phyloP scores from a whole-genome alignment of 2,888 invertebrate species.

The Silvanus unidentatus region DNA sequence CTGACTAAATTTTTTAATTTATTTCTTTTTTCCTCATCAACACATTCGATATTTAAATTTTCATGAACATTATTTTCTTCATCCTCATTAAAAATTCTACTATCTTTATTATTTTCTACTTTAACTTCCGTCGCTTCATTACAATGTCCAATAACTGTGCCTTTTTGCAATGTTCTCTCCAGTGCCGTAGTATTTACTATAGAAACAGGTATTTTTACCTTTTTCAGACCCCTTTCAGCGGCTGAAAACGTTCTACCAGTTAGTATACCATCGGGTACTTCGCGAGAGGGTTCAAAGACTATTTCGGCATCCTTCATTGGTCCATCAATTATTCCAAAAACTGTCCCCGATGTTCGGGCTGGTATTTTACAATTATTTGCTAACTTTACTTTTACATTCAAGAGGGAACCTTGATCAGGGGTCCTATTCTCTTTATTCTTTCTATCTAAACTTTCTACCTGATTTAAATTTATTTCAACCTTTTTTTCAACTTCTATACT shows the following conservation, averaged over 20 bases:
- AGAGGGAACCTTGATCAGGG: neutral
- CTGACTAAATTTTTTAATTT: constrained; percentile 5
- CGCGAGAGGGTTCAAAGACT: too few species aligned
- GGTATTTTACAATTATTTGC: too few species aligned
- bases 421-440: neutral
- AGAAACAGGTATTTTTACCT: neutral
- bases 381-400: too few species aligned
- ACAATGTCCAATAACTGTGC: neutral
- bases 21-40: neutral
- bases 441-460: too few species aligned
- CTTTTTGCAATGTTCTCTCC: neutral
- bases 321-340: too few species aligned
- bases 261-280: too few species aligned
- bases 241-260: too few species aligned
- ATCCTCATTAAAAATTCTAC: too few species aligned
- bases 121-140: neutral
- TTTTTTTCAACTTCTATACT: too few species aligned
- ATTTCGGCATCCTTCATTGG: too few species aligned
- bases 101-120: too few species aligned
- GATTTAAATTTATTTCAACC: neutral
- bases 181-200: neutral
- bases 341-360: neutral
- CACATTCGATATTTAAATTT: neutral
- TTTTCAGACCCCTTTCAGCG: neutral
- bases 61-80: too few species aligned